These are phyloP conservation scores for Tipula vernalis DNA, from an alignment of 2,888 invertebrate genomes.

Conservation along the genomic window DNA sequence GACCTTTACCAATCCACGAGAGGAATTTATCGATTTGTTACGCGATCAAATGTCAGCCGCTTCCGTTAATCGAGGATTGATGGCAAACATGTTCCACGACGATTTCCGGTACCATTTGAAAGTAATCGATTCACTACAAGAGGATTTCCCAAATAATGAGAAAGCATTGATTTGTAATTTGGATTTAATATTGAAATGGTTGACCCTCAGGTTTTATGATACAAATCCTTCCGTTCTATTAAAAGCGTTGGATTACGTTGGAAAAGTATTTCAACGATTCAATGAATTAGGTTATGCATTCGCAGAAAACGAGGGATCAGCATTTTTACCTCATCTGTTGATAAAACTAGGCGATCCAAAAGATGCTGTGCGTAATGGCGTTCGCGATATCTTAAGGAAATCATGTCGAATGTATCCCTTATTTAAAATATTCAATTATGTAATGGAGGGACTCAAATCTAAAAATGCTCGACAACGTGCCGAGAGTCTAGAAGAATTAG, in stretches of 20 bases:
- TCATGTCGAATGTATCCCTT: slow-evolving; percentile 78
- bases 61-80: slow-evolving; percentile 73
- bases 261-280: slow-evolving; percentile 67
- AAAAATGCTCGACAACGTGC: slow-evolving; percentile 94
- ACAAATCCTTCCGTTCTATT: slow-evolving; percentile 95
- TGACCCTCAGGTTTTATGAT: slow-evolving; percentile 93
- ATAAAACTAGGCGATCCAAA: slow-evolving; percentile 94
- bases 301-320: slow-evolving; percentile 80
- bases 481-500: slow-evolving; percentile 90
- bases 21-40: slow-evolving; percentile 86
- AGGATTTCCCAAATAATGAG: slow-evolving; percentile 67
- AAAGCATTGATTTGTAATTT: slow-evolving; percentile 77
- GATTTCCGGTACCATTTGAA: slow-evolving; percentile 93
- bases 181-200: slow-evolving; percentile 92
- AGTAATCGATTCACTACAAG: slow-evolving; percentile 81
- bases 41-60: slow-evolving; percentile 83
- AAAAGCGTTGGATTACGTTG: slow-evolving; percentile 88
- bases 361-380: slow-evolving; percentile 84
- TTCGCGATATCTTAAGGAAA: slow-evolving; percentile 71
- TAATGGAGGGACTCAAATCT: slow-evolving; percentile 92
- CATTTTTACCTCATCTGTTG: slow-evolving; percentile 90
- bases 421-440: slow-evolving; percentile 74
- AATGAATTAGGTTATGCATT: slow-evolving; percentile 72
- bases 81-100: slow-evolving; percentile 85
- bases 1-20: slow-evolving; percentile 88